Conservation (phyloP, 2,888 invertebrate genomes). For the Philhelius pedissequus region DNA sequence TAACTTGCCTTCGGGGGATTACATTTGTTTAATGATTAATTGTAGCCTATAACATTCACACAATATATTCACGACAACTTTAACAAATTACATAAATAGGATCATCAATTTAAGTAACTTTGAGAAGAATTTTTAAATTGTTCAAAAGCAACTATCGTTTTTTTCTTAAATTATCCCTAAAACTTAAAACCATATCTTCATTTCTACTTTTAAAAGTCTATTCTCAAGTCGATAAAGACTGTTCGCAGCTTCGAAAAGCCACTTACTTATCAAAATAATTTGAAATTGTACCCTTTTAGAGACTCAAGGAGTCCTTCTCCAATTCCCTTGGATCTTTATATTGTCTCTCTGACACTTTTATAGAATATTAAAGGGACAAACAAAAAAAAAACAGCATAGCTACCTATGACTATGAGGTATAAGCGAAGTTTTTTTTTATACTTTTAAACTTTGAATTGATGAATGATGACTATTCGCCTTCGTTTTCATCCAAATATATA, state of each 20-base stretch:
- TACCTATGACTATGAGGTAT: not conserved
- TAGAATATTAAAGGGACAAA: constrained; percentile 14
- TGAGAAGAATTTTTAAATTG: not conserved
- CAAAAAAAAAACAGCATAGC: not conserved
- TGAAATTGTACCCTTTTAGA: constrained; percentile 42
- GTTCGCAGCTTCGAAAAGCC: constrained; percentile 39
- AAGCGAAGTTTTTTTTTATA: constrained; percentile 47
- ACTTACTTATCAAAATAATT: constrained; percentile 62
- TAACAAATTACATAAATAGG: not conserved
- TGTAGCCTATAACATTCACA: not conserved
- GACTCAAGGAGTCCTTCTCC: not conserved
- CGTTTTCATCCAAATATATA: not conserved
- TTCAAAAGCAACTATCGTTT: not conserved
- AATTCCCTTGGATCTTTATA: not conserved
- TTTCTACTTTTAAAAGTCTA: not conserved
- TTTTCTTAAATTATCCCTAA: constrained; percentile 56
- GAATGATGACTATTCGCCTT: constrained; percentile 61
- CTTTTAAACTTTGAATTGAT: constrained; percentile 65
- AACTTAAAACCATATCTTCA: constrained; percentile 41
- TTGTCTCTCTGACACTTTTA: not conserved
- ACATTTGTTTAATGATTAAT: not conserved
- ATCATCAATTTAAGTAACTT: not conserved
- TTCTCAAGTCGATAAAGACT: not conserved
- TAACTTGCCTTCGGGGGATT: not conserved
- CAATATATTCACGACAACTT: not conserved